Conservation (phyloP, 2,888 invertebrate species). For the Drosophila limbata region DNA sequence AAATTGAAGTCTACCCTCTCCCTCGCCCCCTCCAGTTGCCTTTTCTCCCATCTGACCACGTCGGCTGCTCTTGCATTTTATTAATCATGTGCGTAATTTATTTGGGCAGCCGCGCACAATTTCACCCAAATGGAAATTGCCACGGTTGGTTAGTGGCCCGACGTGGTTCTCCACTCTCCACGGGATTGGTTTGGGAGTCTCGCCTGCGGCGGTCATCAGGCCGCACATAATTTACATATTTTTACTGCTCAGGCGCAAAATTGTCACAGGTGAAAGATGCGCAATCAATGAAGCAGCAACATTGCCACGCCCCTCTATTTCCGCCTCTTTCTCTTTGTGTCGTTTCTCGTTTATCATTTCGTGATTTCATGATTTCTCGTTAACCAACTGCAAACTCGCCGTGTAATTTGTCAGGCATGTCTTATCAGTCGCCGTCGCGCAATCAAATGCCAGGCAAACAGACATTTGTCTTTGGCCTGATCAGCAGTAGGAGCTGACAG, state of each 20-base stretch:
- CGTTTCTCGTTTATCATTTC: conserved; percentile 46
- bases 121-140: conserved; percentile 79
- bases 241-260: conserved; percentile 57
- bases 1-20: conserved; percentile 67
- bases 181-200: conserved; percentile 3
- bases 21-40: background rate
- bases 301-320: conserved; percentile 54
- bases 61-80: conserved; percentile 67
- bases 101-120: conserved; percentile 76
- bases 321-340: conserved; percentile 24
- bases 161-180: background rate
- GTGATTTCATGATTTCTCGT: conserved; percentile 39
- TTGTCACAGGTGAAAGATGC: conserved; percentile 79
- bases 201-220: conserved; percentile 54
- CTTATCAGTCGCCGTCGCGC: conserved; percentile 42
- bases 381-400: conserved; percentile 39
- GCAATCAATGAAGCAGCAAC: conserved; percentile 39
- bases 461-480: conserved; percentile 68
- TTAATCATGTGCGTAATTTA: conserved; percentile 82
- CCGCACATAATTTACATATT: conserved; percentile 71
- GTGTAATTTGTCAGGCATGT: conserved; percentile 35
- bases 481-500: conserved; percentile 9
- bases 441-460: conserved; percentile 62
- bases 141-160: conserved; percentile 26
- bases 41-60: conserved; percentile 19